Conservation (phyloP, 2,888 invertebrate genomes). For the Endomychus coccineus region DNA sequence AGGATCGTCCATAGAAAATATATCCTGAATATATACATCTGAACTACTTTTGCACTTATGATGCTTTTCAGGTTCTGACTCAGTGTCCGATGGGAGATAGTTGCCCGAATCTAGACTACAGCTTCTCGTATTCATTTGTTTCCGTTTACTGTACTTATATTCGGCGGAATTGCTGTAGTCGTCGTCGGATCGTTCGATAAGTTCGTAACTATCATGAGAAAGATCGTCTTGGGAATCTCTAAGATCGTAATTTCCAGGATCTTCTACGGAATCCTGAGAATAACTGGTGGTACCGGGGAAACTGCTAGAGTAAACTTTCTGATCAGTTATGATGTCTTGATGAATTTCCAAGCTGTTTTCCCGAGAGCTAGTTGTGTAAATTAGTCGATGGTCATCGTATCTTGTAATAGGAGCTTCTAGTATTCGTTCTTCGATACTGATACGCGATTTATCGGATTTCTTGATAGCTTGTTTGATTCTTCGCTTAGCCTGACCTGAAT, state of each 20-base stretch:
- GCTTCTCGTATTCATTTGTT: conserved; percentile 48
- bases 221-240: conserved; percentile 75
- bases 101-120: conserved; percentile 72
- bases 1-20: conserved; percentile 73
- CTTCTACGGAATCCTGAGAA: conserved; percentile 58
- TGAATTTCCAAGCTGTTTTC: conserved; percentile 57
- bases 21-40: conserved; percentile 65
- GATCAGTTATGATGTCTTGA: conserved; percentile 57
- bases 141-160: conserved; percentile 35
- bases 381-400: conserved; percentile 60
- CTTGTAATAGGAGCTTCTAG: conserved; percentile 65
- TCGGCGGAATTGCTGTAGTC: conserved; percentile 46
- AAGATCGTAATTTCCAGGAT: conserved; percentile 56
- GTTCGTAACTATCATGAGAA: conserved; percentile 82
- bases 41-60: conserved; percentile 60
- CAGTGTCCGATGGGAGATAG: conserved; percentile 67
- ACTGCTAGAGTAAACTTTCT: conserved; percentile 77
- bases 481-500: conserved; percentile 58
- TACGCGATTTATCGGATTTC: conserved; percentile 33
- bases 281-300: conserved; percentile 73
- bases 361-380: conserved; percentile 57
- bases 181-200: conserved; percentile 69
- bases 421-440: conserved; percentile 42
- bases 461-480: conserved; percentile 43
- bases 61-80: conserved; percentile 51